phyloP scores from a whole-genome alignment of 1,140 invertebrate species.

The Drosophila biarmipes region DNA sequence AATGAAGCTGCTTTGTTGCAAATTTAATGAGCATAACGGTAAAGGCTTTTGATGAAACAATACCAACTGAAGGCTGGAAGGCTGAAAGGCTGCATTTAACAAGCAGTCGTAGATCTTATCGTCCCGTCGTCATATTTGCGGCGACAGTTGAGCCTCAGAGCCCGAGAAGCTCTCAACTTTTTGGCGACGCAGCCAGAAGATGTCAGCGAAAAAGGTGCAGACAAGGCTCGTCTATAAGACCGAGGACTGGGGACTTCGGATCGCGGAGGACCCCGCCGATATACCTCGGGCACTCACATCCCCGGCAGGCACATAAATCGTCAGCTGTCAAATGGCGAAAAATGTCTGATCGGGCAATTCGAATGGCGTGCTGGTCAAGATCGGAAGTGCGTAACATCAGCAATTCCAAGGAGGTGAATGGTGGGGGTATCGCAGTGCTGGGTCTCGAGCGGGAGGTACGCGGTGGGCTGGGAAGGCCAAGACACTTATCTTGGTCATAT shows the following conservation, averaged over 20 bases:
- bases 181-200: constrained; percentile 21
- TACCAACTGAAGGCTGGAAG: constrained; percentile 53
- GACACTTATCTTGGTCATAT: constrained; percentile 68
- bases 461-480: constrained; percentile 18
- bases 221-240: constrained; percentile 42
- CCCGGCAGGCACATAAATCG: constrained; percentile 77
- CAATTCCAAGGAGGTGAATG: constrained; percentile 30
- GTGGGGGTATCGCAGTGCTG: not conserved
- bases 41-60: constrained; percentile 81
- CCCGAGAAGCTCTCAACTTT: constrained; percentile 14
- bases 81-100: constrained; percentile 55
- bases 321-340: constrained; percentile 81
- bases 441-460: not conserved
- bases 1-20: constrained; percentile 65
- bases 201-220: constrained; percentile 43
- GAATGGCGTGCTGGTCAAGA: constrained; percentile 63
- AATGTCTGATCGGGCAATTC: constrained; percentile 57
- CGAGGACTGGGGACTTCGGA: constrained; percentile 3
- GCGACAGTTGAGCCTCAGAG: constrained; percentile 51
- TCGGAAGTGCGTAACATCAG: constrained; percentile 76
- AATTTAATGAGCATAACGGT: constrained; percentile 83
- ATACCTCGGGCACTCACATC: constrained; percentile 15
- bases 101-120: constrained; percentile 80
- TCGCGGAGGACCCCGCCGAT: constrained; percentile 20
- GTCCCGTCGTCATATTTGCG: constrained; percentile 74